phyloP scores from a whole-genome alignment of 2,888 invertebrate species.

The Andrena chrysosceles region DNA sequence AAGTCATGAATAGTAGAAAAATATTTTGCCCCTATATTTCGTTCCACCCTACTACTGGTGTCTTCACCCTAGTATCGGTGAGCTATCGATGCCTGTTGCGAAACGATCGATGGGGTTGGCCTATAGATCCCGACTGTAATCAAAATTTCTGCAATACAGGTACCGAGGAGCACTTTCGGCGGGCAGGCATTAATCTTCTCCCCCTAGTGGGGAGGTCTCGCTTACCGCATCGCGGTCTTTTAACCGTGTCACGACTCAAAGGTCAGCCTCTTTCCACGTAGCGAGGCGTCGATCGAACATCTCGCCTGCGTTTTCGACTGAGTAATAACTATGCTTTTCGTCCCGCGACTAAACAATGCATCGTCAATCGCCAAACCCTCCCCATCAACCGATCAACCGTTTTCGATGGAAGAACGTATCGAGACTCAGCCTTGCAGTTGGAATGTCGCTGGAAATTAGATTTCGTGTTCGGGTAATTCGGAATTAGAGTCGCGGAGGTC shows the following conservation, averaged over 20 bases:
- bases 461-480: conserved; percentile 18
- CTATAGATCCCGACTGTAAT: neutral
- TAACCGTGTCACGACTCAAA: conserved; percentile 70
- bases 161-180: conserved; percentile 4
- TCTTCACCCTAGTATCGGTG: no score
- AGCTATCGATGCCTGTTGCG: conserved; percentile 3
- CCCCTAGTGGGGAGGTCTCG: conserved; percentile 40
- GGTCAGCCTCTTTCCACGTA: conserved; percentile 71
- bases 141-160: conserved; percentile 20
- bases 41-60: no score
- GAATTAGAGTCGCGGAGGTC: conserved; percentile 23
- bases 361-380: neutral
- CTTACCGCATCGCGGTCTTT: conserved; percentile 52
- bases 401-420: no score
- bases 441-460: conserved; percentile 16
- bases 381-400: neutral
- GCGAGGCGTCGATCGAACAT: conserved; percentile 61
- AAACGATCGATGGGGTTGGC: neutral
- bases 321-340: conserved; percentile 21
- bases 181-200: conserved; percentile 47
- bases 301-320: conserved; percentile 52
- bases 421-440: no score
- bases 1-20: no score
- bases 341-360: conserved; percentile 8
- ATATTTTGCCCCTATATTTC: no score